Conservation (phyloP, 2,888 invertebrate species). For the Stomorhina lunata region DNA sequence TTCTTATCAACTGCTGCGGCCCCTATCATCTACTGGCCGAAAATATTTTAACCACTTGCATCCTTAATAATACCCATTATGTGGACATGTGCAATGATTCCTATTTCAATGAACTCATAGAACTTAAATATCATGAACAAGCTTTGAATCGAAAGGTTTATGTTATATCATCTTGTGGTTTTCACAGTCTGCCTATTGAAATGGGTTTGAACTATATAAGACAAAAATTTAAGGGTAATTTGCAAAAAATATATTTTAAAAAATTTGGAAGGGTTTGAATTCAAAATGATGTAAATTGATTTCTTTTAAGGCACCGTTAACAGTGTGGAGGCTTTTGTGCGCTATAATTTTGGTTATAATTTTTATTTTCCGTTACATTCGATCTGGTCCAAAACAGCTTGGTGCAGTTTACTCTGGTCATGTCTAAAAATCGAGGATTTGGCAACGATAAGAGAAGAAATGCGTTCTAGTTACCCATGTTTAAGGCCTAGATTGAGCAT, state of each 20-base stretch:
- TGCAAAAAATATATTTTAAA: no score
- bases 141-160: constrained; percentile 88
- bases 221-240: constrained; percentile 84
- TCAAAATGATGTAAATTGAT: not conserved
- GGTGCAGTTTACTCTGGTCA: constrained; percentile 54
- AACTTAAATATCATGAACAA: constrained; percentile 86
- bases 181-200: constrained; percentile 94
- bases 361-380: constrained; percentile 35
- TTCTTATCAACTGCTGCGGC: constrained; percentile 92
- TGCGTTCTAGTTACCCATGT: constrained; percentile 21
- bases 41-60: constrained; percentile 85
- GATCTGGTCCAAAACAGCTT: constrained; percentile 48
- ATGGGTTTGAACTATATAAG: constrained; percentile 87
- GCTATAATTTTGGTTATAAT: constrained; percentile 49
- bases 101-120: constrained; percentile 90
- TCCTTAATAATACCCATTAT: constrained; percentile 89
- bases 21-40: constrained; percentile 92
- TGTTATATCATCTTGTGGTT: constrained; percentile 92
- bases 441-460: constrained; percentile 32
- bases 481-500: constrained; percentile 45
- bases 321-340: constrained; percentile 61
- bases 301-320: constrained; percentile 63
- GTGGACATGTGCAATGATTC: constrained; percentile 95
- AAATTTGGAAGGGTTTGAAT: no score
- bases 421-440: constrained; percentile 29